Evolutionary conservation across 2,797 vertebrate species (phyloP).

Genomic region (Gallirallus australis): DNA sequence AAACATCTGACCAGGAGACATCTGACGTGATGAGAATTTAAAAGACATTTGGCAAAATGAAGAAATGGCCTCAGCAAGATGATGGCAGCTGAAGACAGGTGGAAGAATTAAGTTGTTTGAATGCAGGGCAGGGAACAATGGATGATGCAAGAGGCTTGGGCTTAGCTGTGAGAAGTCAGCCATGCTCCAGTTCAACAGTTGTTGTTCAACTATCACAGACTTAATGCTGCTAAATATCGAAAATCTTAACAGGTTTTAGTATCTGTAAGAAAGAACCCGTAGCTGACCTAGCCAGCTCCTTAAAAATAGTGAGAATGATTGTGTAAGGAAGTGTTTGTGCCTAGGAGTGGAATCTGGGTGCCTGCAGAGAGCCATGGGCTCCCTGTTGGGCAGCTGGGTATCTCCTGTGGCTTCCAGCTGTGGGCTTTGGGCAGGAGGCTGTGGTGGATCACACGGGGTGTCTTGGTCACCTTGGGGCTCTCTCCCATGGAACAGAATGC

Average conservation of each 20-base stretch:
- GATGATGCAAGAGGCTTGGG: neutral
- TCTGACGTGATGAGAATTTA: neutral
- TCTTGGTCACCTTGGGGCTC: neutral
- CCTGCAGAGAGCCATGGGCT: too few relatives aligned
- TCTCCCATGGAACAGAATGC: neutral
- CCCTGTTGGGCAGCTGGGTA: fast-evolving
- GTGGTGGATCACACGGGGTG: neutral
- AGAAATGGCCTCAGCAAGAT: neutral
- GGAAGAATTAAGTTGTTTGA: neutral
- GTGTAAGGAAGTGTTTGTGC: neutral
- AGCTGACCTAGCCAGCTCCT: neutral
- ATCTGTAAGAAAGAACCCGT: neutral
- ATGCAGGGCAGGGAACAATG: neutral
- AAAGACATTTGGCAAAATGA: neutral
- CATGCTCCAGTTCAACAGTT: neutral
- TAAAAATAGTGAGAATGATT: neutral
- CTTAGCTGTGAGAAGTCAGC: neutral
- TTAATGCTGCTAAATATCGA: neutral
- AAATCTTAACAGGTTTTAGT: neutral
- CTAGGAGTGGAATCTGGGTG: neutral
- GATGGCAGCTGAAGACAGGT: neutral
- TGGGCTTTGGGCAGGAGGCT: too few relatives aligned
- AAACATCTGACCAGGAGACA: neutral
- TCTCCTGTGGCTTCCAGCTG: neutral
- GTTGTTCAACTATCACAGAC: neutral